Conservation (phyloP, 2,113 vertebrate species). For the Sinocyclocheilus maitianheensis region DNA sequence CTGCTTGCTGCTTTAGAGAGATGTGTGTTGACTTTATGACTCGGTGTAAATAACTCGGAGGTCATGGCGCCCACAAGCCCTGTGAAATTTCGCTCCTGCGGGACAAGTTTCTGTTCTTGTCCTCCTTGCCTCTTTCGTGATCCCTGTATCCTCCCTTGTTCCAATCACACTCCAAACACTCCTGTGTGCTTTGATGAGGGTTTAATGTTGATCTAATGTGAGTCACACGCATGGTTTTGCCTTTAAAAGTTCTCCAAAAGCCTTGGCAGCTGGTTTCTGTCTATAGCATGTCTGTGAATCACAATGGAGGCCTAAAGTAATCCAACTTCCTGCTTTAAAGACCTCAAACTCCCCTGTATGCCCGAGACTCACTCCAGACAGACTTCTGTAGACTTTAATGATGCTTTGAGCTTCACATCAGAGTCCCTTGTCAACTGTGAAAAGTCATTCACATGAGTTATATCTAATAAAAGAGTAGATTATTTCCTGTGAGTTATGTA, state of each 20-base stretch:
- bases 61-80: slow-evolving; percentile 22
- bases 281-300: slow-evolving; percentile 31
- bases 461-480: not conserved
- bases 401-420: not conserved
- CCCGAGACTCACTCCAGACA: slow-evolving; percentile 8
- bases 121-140: slow-evolving; percentile 7
- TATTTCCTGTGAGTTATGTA: not conserved
- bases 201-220: slow-evolving; percentile 18
- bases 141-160: slow-evolving; percentile 11
- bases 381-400: slow-evolving; percentile 6
- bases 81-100: slow-evolving; percentile 19
- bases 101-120: slow-evolving; percentile 28
- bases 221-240: slow-evolving; percentile 3
- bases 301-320: slow-evolving; percentile 13
- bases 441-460: not conserved
- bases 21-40: slow-evolving; percentile 42
- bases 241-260: slow-evolving; percentile 7
- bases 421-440: not conserved
- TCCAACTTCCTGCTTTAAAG: slow-evolving; percentile 15
- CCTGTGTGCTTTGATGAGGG: slow-evolving; percentile 3
- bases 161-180: slow-evolving; percentile 15
- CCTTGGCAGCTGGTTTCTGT: slow-evolving; percentile 6
- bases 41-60: slow-evolving; percentile 33
- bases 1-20: slow-evolving; percentile 30
- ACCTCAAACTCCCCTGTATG: not conserved